These are phyloP conservation scores for Pocota personata DNA, from an alignment of 2,888 invertebrate genomes.

Conservation along the genomic window DNA sequence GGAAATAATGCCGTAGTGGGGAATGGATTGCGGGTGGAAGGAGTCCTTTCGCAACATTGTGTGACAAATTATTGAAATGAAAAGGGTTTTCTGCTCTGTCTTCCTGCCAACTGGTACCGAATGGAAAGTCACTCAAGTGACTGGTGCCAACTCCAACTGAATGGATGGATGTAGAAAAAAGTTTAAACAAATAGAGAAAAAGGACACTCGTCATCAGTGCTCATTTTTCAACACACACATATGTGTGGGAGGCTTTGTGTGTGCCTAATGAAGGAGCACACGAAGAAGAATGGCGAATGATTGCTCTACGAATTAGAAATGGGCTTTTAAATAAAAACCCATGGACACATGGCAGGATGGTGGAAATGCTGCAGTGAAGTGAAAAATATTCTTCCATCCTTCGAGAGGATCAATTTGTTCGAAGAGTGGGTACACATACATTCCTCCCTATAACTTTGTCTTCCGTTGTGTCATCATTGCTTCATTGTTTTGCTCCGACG, in stretches of 20 bases:
- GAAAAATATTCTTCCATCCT: slow-evolving; percentile 59
- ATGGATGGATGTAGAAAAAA: slow-evolving; percentile 5
- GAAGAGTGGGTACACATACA: not conserved
- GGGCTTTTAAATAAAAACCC: not conserved
- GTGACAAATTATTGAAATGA: slow-evolving; percentile 68
- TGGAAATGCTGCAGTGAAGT: slow-evolving; percentile 43
- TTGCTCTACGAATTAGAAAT: slow-evolving; percentile 54
- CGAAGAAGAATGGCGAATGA: slow-evolving; percentile 53
- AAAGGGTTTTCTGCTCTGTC: slow-evolving; percentile 60
- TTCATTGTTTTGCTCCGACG: slow-evolving; percentile 65
- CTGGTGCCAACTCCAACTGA: not conserved
- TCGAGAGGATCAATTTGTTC: slow-evolving; percentile 34
- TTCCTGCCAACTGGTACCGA: slow-evolving; percentile 32
- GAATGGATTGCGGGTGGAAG: not conserved
- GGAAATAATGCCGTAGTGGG: slow-evolving; percentile 54
- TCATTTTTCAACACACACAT: slow-evolving; percentile 41
- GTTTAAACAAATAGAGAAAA: slow-evolving; percentile 65
- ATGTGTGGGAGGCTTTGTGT: slow-evolving; percentile 33
- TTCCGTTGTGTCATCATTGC: slow-evolving; percentile 51
- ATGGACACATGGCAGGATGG: slow-evolving; percentile 38
- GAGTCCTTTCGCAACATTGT: slow-evolving; percentile 49
- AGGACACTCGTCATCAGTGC: slow-evolving; percentile 58
- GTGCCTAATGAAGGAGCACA: slow-evolving; percentile 69
- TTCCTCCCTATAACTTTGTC: not conserved
- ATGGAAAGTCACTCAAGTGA: slow-evolving; percentile 54